Evolutionary conservation across 2,113 vertebrate genomes (phyloP), one percentile per base, ranked within the genome.

Genomic region (Miniopterus natalensis): DNA sequence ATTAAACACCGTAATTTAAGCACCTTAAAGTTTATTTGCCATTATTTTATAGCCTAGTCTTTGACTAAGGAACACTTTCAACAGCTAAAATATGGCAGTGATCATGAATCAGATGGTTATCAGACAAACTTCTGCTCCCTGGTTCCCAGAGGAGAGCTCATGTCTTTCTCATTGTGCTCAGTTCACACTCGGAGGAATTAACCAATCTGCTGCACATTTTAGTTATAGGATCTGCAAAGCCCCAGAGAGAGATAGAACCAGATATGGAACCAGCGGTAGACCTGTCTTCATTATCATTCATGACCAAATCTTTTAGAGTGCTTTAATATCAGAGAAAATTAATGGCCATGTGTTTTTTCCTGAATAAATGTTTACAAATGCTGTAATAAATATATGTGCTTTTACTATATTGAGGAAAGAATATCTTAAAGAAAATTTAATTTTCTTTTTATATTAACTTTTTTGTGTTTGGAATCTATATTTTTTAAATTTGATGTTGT

Each of bases 41-140:
- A 88, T 84, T 86, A 47, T 83, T 83, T 94, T 74, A 89, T 70
- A 31, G 21, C 18, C 2, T 45, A 73, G 17, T 68, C 23, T 42
- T 18, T 95, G 25, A 88, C 27, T 77, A 81, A 31, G 21, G 55
- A 68, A 12, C 15, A 49, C 65, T 77, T 88, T 93, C 78, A 88
- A 73, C 0, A 20, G 47, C 73, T 96, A 47, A 92, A 92, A 51
- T 49, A 77, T 13, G 88, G 12, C 40, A 49, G 9, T 68, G 73
- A 85, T 70, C 47, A 81, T 92, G 20, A 95, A 84, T 87, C n/a
- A 84, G 29, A 92, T 59, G 70, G 27, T 88, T 86, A 84, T 90
- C 75, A 85, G n/a, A 59, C 31, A 80, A 40, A 86, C 8, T 49
- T 84, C 63, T 84, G 45, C 65, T 90, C 1, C 1, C 20, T 42